Evolutionary conservation across 2,797 vertebrate genomes (phyloP), one percentile per base, ranked within the genome.

Genomic region (Chelon labrosus): DNA sequence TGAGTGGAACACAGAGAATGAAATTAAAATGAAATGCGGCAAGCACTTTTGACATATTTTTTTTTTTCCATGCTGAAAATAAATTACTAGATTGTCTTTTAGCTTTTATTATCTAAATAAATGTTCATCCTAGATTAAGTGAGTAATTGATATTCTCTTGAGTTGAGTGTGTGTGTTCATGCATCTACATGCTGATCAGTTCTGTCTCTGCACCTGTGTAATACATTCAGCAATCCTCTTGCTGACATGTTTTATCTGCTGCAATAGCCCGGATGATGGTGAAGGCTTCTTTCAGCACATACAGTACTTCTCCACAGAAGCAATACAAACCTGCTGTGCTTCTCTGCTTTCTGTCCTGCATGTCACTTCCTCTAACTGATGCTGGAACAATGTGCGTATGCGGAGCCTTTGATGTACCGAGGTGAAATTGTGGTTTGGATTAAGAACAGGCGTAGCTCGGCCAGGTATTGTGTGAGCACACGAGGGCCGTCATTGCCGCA

Each of bases 401-500:
- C 31, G 4, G 82, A 68, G 82, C 54, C 93, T 97, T 95, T 96
- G 94, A 96, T 94, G 93, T 93, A 65, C 84, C 69, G 81, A 94
- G 91, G 92, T 93, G 90, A 91, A 94, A 94, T 88, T 80, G 80
- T 91, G 91, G 85, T 89, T 89, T 83, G 91, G 91, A 95, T 94
- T 93, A 93, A 92, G 85, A 89, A 88, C 90, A 81, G 82, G 71
- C 22, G n/a, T 82, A 89, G 92, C 86, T 70, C 31, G 62, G 73
- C 76, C 73, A 91, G 92, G 91, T 93, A 93, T 94, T 94, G 81
- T 93, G 90, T 56, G 87, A 93, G 93, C 38, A 79, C 90, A 92
- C 82, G 90, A 91, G 85, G 79, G 84, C 83, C 93, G 83, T 92
- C 90, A 80, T 73, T 81, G 91, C 84, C 76, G 86, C 86, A 88